These are phyloP conservation scores for Lateolabrax maculatus DNA, from an alignment of 2,797 vertebrate genomes.

Conservation along the genomic window DNA sequence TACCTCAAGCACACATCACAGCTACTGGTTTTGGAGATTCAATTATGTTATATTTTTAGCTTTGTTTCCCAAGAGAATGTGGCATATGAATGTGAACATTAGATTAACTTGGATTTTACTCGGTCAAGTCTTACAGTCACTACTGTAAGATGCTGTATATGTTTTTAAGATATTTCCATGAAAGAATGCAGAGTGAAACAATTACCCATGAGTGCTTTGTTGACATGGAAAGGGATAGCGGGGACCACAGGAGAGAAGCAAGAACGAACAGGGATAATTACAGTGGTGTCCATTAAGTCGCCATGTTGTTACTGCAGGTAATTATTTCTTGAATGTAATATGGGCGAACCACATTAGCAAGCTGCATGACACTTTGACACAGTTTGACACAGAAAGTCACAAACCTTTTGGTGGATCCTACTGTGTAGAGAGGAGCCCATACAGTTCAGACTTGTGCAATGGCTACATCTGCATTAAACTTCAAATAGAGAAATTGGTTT, in stretches of 20 bases:
- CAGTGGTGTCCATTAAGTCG: neutral
- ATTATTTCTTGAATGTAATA: neutral
- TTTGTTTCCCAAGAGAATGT: neutral
- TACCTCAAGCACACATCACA: neutral
- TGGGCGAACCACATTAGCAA: neutral
- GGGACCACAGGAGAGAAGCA: neutral
- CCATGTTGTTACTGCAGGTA: constrained; percentile 2
- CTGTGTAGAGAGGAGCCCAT: neutral
- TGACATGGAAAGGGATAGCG: neutral
- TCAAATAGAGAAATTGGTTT: neutral
- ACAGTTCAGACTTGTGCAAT: neutral
- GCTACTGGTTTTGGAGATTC: constrained; percentile 11
- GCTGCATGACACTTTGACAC: neutral
- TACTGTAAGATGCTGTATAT: neutral
- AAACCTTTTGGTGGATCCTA: neutral
- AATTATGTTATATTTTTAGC: constrained; percentile 9
- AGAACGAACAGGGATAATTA: constrained; percentile 5
- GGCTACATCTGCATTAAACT: neutral
- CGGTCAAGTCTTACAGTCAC: neutral
- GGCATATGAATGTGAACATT: neutral
- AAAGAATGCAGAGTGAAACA: neutral
- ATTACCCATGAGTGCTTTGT: constrained; percentile 1
- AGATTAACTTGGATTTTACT: neutral
- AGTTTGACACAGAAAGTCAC: neutral
- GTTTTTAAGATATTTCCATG: neutral